Conservation (phyloP, 2,113 vertebrate genomes). For the Megaleporinus macrocephalus region DNA sequence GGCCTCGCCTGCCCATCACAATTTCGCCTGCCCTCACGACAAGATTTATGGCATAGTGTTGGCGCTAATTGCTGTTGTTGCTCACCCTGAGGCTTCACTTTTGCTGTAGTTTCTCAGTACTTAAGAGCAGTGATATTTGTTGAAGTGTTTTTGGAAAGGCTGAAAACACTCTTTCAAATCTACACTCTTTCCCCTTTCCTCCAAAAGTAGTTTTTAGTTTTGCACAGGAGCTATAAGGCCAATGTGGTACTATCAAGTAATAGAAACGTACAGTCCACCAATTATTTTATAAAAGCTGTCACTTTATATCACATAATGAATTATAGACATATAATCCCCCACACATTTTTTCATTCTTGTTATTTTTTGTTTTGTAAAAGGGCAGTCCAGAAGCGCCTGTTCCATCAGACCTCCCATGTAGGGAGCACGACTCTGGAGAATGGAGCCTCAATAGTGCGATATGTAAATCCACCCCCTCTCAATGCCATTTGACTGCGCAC, state of each 20-base stretch:
- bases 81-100: slow-evolving; percentile 49
- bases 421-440: slow-evolving; percentile 36
- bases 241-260: no score
- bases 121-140: slow-evolving; percentile 8
- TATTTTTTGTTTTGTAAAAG: neutral
- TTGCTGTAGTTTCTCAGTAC: slow-evolving; percentile 48
- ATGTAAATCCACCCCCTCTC: slow-evolving; percentile 49
- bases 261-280: no score
- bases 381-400: neutral
- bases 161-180: neutral
- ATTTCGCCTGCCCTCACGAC: slow-evolving; percentile 56
- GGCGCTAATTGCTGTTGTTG: slow-evolving; percentile 64
- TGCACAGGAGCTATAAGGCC: neutral
- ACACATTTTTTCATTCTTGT: neutral
- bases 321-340: no score
- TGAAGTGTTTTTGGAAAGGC: slow-evolving; percentile 7
- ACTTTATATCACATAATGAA: no score
- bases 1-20: slow-evolving; percentile 67
- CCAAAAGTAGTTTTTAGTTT: no score
- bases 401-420: slow-evolving; percentile 14
- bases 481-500: slow-evolving; percentile 42
- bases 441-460: slow-evolving; percentile 42
- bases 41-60: slow-evolving; percentile 67
- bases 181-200: no score
- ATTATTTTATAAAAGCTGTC: no score